Evolutionary conservation across 2,113 vertebrate genomes (phyloP), one percentile per base, ranked within the genome.

Genomic region (Proterorhinus semilunaris): DNA sequence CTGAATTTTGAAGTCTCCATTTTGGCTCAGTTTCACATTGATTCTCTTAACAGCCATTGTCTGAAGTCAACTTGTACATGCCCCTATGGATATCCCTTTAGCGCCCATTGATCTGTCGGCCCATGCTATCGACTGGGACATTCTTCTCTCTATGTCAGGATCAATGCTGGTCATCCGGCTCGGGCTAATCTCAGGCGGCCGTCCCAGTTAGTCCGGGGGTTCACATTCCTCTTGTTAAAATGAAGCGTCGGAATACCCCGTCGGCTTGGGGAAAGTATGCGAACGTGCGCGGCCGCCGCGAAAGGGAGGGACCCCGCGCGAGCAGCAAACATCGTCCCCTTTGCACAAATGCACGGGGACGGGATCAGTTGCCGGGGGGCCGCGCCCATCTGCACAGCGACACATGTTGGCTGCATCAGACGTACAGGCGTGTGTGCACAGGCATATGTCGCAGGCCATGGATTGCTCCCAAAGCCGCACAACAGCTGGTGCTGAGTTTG

Each of bases 171-270:
- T 71, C 83, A 76, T 75, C 76, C 50, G 55, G 69, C 78, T 75
- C 43, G 10, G 69, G 67, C 83, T 87, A 86, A 88, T 87, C 83
- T 69, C 49, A 61, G 76, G 65, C 75, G 72, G 67, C 66, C 74
- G 75, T 78, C 74, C 65, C 84, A 74, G 68, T 80, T 66, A 79
- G 83, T 79, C 61, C 6, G 21, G 77, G 36, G 77, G 83, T 80
- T 83, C 79, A 70, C 77, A 81, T 82, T 72, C 74, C 69, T 36
- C 66, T 13, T 8, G 11, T 63, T 36, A 36, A 63, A 36, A 58
- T 75, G 76, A 71, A 81, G 79, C 84, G 86, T 84, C 82, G 67
- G 75, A 17, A 86, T 86, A 87, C 27, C 85, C 83, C 3, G 51
- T 69, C 81, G 75, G 78, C 66, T 69, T 79, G 71, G 50, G 69